phyloP scores from a whole-genome alignment of 2,888 invertebrate species.

The Ethmia dodecea region DNA sequence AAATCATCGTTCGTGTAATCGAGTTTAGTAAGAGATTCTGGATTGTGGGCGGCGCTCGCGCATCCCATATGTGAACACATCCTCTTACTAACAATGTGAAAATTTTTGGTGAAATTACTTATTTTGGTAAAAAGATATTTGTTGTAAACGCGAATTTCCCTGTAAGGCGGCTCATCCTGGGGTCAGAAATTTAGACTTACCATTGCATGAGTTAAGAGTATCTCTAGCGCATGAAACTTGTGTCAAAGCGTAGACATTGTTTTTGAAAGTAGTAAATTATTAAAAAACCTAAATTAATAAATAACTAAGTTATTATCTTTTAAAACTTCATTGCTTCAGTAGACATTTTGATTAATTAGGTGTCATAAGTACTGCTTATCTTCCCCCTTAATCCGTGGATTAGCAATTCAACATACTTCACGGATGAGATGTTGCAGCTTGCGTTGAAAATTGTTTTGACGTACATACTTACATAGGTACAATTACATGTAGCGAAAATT shows the following conservation, averaged over 20 bases:
- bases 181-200: slow-evolving; percentile 38
- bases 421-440: slow-evolving; percentile 57
- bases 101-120: too few species aligned
- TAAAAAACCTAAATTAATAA: background rate
- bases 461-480: slow-evolving; percentile 38
- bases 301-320: background rate
- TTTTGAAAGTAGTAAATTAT: background rate
- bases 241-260: slow-evolving; percentile 4
- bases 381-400: slow-evolving; percentile 31
- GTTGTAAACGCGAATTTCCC: slow-evolving; percentile 29
- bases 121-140: slow-evolving; percentile 20
- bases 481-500: slow-evolving; percentile 63
- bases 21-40: slow-evolving; percentile 70
- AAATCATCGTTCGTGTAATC: slow-evolving; percentile 74
- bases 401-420: slow-evolving; percentile 48
- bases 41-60: slow-evolving; percentile 67
- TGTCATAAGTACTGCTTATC: slow-evolving; percentile 36
- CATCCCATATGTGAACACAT: slow-evolving; percentile 64
- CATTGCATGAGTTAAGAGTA: slow-evolving; percentile 45
- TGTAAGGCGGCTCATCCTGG: slow-evolving; percentile 68
- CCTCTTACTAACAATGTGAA: slow-evolving; percentile 55
- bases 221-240: slow-evolving; percentile 30
- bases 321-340: slow-evolving; percentile 31
- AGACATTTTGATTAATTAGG: slow-evolving; percentile 37
- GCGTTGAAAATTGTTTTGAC: slow-evolving; percentile 59